Evolutionary conservation across 2,113 vertebrate species (phyloP), one percentile per base, ranked within the genome.

Genomic region (human): DNA sequence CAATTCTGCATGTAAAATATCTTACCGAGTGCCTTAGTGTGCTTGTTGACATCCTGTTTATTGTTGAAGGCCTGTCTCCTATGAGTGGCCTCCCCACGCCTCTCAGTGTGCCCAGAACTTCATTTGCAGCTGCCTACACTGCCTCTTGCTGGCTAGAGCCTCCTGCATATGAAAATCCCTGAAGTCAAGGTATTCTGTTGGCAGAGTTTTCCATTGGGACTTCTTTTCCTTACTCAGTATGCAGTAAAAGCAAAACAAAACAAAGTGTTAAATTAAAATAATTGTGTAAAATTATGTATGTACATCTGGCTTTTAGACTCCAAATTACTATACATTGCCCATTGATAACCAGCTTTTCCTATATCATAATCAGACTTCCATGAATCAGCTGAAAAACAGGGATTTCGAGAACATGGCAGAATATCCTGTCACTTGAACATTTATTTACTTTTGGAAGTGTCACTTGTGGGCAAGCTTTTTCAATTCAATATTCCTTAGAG

Each of bases 21-120:
- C 55, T 94, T 59, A 10, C 11, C 78, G 70, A 61, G 12, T 16
- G 12, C 18, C n/a, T 50, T 32, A 20, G 5, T 76, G 35, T 86
- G 23, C 45, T 52, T 22, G 6, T 27, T 43, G 59, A 18, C 6
- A 23, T 66, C 17, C 10, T 61, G 14, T 70, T 76, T 22, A 22
- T 10, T 80, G 30, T 27, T 25, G 38, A 57, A 3, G 0, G 6
- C 11, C 43, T 50, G 23, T 9, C n/a, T 93, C 18, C 22, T 59
- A 0, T 23, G 25, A 88, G 12, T 2, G 32, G 18, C 8, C 43
- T 79, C 5, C 2, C n/a, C 3, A 32, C 40, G 11, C 9, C 0
- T 6, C 20, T 23, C n/a, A 27, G 43, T 16, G 32, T 25, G 14
- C n/a, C n/a, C 25, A 85, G 52, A 70, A 57, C 30, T 80, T 73